Evolutionary conservation across 2,888 invertebrate species (phyloP), one percentile per base, ranked within the genome.

Genomic region (Iphiclides podalirius): DNA sequence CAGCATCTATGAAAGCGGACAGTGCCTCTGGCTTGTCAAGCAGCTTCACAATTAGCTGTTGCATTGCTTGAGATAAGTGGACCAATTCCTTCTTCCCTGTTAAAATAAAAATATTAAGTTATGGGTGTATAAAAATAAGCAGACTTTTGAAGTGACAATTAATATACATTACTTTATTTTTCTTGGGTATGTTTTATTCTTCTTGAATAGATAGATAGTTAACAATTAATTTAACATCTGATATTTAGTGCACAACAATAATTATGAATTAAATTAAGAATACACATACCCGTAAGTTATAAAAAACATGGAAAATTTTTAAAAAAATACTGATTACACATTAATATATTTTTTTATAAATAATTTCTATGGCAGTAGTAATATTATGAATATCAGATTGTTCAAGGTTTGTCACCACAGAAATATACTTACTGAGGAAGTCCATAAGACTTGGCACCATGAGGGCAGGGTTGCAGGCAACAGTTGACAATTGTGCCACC

Each of bases 41-140:
- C 4, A 96, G 92, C 64, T 94, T 92, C 8, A 95, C 87, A 28
- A 96, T 93, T 64, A 96, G 93, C 90, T 95, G 95, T 43, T 97
- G 91, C 72, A 97, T 90, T 1, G 96, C 96, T 75, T 96, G 96
- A 0, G 97, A 97, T 6, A 97, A 80, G 56, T 80, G 73, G 17
- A 85, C 72, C 52, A 79, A 62, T 35, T 79, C 79, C 43, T 75
- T 78, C 54, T 73, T 79, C 14, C 66, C 82, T 79, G 58, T 38
- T 52, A 9, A 37, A 44, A 34, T 2, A 49, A 23, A 0, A 37
- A 16, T 1, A 8, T 36, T n/a, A n/a, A n/a, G n/a, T n/a, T n/a
- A n/a, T n/a, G n/a, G n/a, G n/a, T n/a, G n/a, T n/a, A n/a, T n/a
- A n/a, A n/a, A n/a, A n/a, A n/a, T n/a, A n/a, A n/a, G n/a, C n/a